Percentiles rank a stretch among this genome's conserved stretches.
Evolutionary conservation across 2,797 vertebrate genomes (phyloP).

Genomic region (Gallinago nigripennis): DNA sequence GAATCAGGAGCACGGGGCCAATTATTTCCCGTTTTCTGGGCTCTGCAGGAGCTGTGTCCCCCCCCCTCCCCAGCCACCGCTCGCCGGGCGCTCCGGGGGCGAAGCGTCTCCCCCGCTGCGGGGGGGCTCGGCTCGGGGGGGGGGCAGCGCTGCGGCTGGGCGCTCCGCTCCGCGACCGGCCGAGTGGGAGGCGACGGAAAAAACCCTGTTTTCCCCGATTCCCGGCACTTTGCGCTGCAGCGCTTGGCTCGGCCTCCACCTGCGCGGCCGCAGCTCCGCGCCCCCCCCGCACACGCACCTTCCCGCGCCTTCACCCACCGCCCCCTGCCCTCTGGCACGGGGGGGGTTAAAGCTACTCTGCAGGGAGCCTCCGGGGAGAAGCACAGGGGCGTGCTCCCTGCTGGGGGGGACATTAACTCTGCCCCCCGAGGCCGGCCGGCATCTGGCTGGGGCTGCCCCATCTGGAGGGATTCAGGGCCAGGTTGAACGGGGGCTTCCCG

Average conservation of each 20-base stretch:
- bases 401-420: background rate
- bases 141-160: background rate
- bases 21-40: too few species aligned
- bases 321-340: fast-evolving
- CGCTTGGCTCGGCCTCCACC: background rate
- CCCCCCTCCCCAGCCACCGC: background rate
- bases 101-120: background rate
- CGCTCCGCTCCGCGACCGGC: background rate
- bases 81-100: background rate
- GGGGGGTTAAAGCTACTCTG: background rate
- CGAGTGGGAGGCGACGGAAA: background rate
- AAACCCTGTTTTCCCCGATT: background rate
- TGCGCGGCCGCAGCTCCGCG: fast-evolving
- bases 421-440: background rate
- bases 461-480: background rate
- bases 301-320: fast-evolving
- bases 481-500: background rate
- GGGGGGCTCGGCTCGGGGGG: background rate
- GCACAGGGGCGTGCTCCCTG: fast-evolving
- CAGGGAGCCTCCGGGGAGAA: background rate
- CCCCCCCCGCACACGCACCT: fast-evolving
- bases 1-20: background rate
- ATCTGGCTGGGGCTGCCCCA: background rate
- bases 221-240: background rate
- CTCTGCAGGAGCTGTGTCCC: background rate